Percentiles rank a stretch among this genome's conserved stretches.
phyloP scores from a whole-genome alignment of 2,113 vertebrate species.

The Mus musculus region DNA sequence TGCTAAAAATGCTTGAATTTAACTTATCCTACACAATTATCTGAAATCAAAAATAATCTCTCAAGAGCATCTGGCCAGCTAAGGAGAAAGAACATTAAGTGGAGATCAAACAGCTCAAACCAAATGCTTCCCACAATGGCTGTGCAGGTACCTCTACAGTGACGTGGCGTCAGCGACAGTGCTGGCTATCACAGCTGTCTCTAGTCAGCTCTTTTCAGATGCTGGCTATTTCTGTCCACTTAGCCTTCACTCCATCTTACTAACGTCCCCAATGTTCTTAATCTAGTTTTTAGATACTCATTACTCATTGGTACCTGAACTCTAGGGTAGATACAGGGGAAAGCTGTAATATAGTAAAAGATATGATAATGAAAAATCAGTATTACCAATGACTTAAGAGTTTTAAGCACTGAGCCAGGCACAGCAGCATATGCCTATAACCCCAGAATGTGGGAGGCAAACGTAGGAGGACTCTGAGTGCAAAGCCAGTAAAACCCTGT shows the following conservation, averaged over 20 bases:
- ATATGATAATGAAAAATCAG: background rate
- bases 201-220: background rate
- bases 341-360: slow-evolving; percentile 22
- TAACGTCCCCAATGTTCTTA: background rate
- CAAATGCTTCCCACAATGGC: background rate
- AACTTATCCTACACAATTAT: slow-evolving; percentile 1
- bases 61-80: slow-evolving; percentile 50
- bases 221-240: background rate
- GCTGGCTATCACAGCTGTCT: background rate
- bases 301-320: slow-evolving; percentile 41
- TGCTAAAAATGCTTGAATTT: background rate
- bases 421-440: background rate
- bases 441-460: background rate
- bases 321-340: background rate
- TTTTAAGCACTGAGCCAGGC: background rate
- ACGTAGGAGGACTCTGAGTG: background rate
- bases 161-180: background rate
- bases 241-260: background rate
- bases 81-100: slow-evolving; percentile 40
- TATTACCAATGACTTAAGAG: slow-evolving; percentile 14
- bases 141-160: background rate
- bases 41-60: slow-evolving; percentile 62
- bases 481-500: background rate
- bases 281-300: background rate
- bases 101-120: slow-evolving; percentile 36